Evolutionary conservation across 2,113 vertebrate species (phyloP), one percentile per base, ranked within the genome.

Genomic region (Nothoprocta perdicaria): DNA sequence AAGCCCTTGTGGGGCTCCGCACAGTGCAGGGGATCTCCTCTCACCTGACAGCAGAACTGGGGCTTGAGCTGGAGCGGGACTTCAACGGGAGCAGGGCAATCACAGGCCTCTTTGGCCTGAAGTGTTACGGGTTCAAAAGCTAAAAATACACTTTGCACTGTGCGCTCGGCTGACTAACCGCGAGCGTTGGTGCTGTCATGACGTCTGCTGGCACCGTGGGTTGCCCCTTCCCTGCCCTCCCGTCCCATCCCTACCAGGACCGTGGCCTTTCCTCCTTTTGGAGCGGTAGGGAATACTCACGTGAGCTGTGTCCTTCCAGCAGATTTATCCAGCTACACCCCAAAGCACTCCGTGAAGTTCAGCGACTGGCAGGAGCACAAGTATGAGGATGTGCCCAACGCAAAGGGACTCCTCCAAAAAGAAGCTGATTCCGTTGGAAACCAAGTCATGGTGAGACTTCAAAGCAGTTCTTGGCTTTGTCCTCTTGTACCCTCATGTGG

Each of bases 291-390:
- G 41, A 67, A 17, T 86, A 43, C 8, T 95, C 31, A 94, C 0
- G 1, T 67, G 45, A 16, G 55, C 22, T 75, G 63, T 95, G 19
- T 73, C 38, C 45, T 72, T 48, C n/a, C 55, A n/a, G 8, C 92
- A 99, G 99, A 98, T 91, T 97, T 99, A 71, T 98, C 99, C 85
- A 98, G 96, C 97, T 99, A 99, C 84, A 98, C 98, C 68, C 99
- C 99, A 74, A 99, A 99, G 93, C 98, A 99, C 95, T 98, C 99
- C 0, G 81, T 98, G 95, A 98, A 98, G 92, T 99, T 98, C 96
- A 98, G 95, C 14, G 94, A 97, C 83, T 99, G 99, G 99, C 99
- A 98, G 95, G 98, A 99, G 81, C 98, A 98, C 95, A 98, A 98
- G 31, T 93, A 96, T 4, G 97, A 98, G 29, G 97, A 97, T 23